Evolutionary conservation across 1,140 invertebrate genomes (phyloP).

Genomic region (Pinna nobilis): DNA sequence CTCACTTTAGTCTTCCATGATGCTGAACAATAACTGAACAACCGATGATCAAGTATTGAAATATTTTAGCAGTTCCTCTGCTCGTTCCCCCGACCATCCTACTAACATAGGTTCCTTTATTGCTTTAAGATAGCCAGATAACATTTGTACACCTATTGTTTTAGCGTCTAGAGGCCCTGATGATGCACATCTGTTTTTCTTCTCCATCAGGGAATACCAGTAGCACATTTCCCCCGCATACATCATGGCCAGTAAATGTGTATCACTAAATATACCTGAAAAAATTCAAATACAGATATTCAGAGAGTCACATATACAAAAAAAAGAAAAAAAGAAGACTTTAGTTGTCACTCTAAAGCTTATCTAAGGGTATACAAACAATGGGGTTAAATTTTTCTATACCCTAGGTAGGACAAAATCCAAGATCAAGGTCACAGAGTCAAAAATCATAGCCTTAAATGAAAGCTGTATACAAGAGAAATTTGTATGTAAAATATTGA

Average conservation of each 20-base stretch:
- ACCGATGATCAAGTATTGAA: no score
- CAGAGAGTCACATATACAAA: not conserved
- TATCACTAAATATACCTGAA: constrained; percentile 67
- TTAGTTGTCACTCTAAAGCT: not conserved
- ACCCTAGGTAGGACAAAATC: not conserved
- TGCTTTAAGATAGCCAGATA: constrained; percentile 54
- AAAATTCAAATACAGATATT: not conserved
- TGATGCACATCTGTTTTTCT: not conserved
- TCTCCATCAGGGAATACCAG: constrained; percentile 51
- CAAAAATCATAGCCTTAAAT: not conserved
- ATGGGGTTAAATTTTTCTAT: not conserved
- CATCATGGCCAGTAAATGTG: constrained; percentile 66
- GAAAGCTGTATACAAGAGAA: no score
- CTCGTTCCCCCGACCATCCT: constrained; percentile 58
- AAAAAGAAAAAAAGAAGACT: not conserved
- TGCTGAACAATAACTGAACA: no score
- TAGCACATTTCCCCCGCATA: constrained; percentile 69
- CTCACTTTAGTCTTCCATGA: no score
- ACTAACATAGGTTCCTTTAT: constrained; percentile 55
- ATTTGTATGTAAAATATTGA: no score
- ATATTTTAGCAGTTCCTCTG: constrained; percentile 55
- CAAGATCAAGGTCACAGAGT: not conserved
- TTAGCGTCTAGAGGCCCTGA: constrained; percentile 9
- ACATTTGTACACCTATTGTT: constrained; percentile 43
- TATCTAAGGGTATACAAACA: not conserved